Evolutionary conservation across 1,140 invertebrate species (phyloP), one percentile per base, ranked within the genome.

Genomic region (Phortica variegata): DNA sequence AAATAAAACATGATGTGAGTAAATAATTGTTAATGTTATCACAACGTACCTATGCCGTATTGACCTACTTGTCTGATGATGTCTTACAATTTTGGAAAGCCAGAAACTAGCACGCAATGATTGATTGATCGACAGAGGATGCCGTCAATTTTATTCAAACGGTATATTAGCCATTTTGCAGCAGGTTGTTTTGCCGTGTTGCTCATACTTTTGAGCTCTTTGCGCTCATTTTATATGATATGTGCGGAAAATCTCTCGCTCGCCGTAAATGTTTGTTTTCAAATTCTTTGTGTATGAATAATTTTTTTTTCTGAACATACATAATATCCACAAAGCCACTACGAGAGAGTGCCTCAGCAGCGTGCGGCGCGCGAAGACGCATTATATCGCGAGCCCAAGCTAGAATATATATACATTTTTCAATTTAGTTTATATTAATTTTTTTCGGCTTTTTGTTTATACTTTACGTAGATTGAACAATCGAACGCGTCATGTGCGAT

Each of bases 401-500:
- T 38, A 56, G 39, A 40, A 49, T 45, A 33, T 16, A 44, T 21
- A 59, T 43, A 42, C 42, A 43, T 37, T 47, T 56, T 48, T 43
- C 37, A 52, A 66, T 60, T 66, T n/a, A n/a, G 63, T 58, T 51
- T 58, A 58, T 55, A 54, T 49, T 49, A 37, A n/a, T n/a, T 49
- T 42, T 49, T 53, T 56, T 62, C 46, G 32, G 49, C 56, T 50
- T 58, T 54, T 68, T 66, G 63, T 66, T 66, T 66, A 66, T 60
- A 54, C 59, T 66, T 61, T 63, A 68, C 63, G 54, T 46, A 63
- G n/a, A n/a, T n/a, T n/a, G n/a, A 57, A 51, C 52, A 57, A 66
- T 63, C 65, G 62, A 26, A 26, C 23, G 23, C 23, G 23, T 26
- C 23, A 26, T 26, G 23, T 6, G 23, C 23, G 23, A 5, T 5